These are phyloP conservation scores for Eubasilissa regina DNA, from an alignment of 1,140 invertebrate genomes.

Conservation along the genomic window DNA sequence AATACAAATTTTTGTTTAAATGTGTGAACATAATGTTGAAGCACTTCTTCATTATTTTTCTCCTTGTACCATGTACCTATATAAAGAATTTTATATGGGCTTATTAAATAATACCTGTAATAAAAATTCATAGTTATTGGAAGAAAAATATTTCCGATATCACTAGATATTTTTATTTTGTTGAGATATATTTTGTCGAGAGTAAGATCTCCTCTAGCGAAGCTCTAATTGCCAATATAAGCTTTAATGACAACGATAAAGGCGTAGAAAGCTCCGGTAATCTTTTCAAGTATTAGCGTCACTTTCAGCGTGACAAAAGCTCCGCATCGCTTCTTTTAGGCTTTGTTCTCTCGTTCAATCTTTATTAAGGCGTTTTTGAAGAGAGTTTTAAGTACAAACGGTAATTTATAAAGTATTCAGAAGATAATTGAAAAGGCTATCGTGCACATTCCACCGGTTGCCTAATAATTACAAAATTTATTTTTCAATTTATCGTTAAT, in stretches of 20 bases:
- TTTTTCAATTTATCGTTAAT: background rate
- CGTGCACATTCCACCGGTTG: background rate
- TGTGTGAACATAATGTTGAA: no score
- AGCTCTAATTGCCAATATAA: slow-evolving; percentile 31
- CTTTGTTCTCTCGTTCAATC: slow-evolving; percentile 4
- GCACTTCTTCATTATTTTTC: no score
- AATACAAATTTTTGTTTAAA: no score
- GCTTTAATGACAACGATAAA: slow-evolving; percentile 31
- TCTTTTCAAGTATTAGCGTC: background rate
- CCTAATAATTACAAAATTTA: background rate
- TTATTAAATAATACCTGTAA: no score
- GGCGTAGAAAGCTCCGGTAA: slow-evolving; percentile 22
- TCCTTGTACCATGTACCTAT: no score
- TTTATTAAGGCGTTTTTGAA: slow-evolving; percentile 3
- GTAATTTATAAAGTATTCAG: background rate
- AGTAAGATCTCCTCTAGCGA: background rate
- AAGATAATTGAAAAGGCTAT: background rate
- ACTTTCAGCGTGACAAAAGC: slow-evolving; percentile 23
- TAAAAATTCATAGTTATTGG: no score
- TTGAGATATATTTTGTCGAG: no score
- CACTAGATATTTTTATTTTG: no score
- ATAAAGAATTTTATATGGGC: no score
- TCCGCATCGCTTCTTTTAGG: slow-evolving; percentile 3
- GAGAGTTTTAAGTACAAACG: slow-evolving; percentile 14
- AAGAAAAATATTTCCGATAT: no score